Percentiles rank a stretch among this genome's conserved stretches.
phyloP scores from a whole-genome alignment of 1,140 invertebrate species.

The Hermetia illucens region DNA sequence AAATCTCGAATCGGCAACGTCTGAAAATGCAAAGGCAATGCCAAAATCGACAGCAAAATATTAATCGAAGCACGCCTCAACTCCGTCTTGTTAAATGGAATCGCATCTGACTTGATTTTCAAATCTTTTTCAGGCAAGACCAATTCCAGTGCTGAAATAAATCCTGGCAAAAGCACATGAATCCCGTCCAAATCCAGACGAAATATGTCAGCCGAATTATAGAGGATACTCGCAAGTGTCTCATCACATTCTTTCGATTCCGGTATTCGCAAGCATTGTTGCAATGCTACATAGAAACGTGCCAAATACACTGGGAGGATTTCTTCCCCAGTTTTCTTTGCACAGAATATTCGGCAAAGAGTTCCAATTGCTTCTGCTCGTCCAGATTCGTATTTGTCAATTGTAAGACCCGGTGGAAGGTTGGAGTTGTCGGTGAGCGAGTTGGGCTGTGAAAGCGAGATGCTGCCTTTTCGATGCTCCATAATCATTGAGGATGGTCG shows the following conservation, averaged over 20 bases:
- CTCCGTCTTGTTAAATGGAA: conserved; percentile 54
- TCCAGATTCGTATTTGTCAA: conserved; percentile 65
- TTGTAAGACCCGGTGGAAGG: conserved; percentile 28
- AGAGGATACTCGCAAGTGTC: conserved; percentile 61
- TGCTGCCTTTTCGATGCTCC: conserved; percentile 29
- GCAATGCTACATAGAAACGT: conserved; percentile 83
- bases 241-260: conserved; percentile 48
- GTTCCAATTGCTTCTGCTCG: conserved; percentile 90
- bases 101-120: conserved; percentile 41
- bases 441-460: conserved; percentile 28
- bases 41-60: conserved; percentile 73
- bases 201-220: conserved; percentile 67
- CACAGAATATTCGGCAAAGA: conserved; percentile 88
- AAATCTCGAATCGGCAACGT: conserved; percentile 64
- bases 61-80: conserved; percentile 81
- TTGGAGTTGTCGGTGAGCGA: conserved; percentile 24
- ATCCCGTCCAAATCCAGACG: conserved; percentile 88
- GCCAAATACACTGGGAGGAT: conserved; percentile 89
- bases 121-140: conserved; percentile 68
- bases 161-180: conserved; percentile 75
- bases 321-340: conserved; percentile 91
- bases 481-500: conserved; percentile 30
- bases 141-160: conserved; percentile 77
- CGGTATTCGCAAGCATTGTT: conserved; percentile 65
- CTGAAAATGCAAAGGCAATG: conserved; percentile 83